Evolutionary conservation across 2,797 vertebrate genomes (phyloP), one percentile per base, ranked within the genome.

Genomic region (Rhabdophis nuchalis): DNA sequence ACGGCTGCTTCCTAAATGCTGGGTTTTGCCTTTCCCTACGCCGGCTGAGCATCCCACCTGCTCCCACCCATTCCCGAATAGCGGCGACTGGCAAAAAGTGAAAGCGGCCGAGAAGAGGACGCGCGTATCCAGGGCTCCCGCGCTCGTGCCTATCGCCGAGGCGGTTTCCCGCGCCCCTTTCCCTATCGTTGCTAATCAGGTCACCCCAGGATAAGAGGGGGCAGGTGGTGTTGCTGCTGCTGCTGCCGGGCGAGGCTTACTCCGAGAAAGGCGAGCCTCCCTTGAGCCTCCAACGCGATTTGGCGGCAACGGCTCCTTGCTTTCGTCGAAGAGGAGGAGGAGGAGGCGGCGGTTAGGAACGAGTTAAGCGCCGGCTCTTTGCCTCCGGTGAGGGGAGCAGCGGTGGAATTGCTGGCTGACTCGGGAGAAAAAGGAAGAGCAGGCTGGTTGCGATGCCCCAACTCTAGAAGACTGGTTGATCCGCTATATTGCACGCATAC

Each of bases 41-140:
- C 72, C 77, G 1, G 85, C 57, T 0, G 93, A 94, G 85, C 52
- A 0, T 0, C 90, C 89, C 88, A 93, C 95, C 95, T 93, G 90
- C 95, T 95, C 92, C 94, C 95, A 88, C 94, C 93, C 91, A 94
- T 89, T 85, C n/a, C 87, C 60, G 60, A 93, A 89, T 92, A 95
- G 93, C 92, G 90, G 93, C 91, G 92, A 85, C 95, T 54, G 29
- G 0, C 0, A 11, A 11, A 87, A 91, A 90, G 86, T 27, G 86
- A 60, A 1, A 27, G 29, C 14, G 13, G 18, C 87, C 32, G 18
- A 9, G 2, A 1, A 13, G 87, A 57, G 13, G 41, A 54, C n/a
- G 90, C 46, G 85, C 23, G 50, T 25, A 0, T 86, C 46, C 5
- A 54, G 11, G 60, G 60, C 88, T 27, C 56, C 57, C 1, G 50